Base-by-base conservation (phyloP, 2,888 invertebrate genomes). In the Stenotaenia linearis region DNA sequence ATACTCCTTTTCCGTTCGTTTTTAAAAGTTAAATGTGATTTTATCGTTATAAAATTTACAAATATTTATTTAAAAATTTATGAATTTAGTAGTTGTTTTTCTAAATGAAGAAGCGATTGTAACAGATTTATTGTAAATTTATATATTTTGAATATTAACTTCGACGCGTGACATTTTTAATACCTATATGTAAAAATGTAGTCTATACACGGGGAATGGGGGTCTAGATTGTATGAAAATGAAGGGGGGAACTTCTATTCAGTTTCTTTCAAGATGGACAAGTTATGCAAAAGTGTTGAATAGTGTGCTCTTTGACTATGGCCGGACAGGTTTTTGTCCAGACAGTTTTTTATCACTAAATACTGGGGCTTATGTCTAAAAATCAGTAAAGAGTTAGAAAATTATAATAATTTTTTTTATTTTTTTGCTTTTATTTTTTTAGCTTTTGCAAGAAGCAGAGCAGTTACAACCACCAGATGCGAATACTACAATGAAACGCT, bases 401-500 rank as follows among this genome's bases (percentile, higher is more conserved):
- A 45, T 9, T 15, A 15, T 45, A 4, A 74, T 18, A 7, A 12
- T 18, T 7, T 9, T 9, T 9, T 9, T 12, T 12, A 40, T 9
- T 40, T 30, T 76, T 45, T 78, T 45, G 75, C 25, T 61, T 77
- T 35, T 28, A 80, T 61, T 37, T 77, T 50, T 32, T 30, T 28
- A 80, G 78, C 30, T 12, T 40, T 28, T n/a, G 80, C 80, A 30
- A 32, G 45, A 25, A 75, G 81, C 50, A 78, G 78, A 78, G 77
- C 80, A 5, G 79, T 82, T 23, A 80, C 77, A 50, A 90, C 91
- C 5, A 88, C 88, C 7, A 89, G 87, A 83, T 93, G 92, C 85
- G 92, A 92, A 85, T 91, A 90, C 86, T 92, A 90, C 85, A 92
- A 92, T 85, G 88, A 89, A 18, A 89, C 89, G 0, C 86, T 86